A percentile compares a stretch with the other conserved stretches of the same genome.
Evolutionary conservation across 2,888 invertebrate species (phyloP).

Genomic region (Plagodis dolabraria): DNA sequence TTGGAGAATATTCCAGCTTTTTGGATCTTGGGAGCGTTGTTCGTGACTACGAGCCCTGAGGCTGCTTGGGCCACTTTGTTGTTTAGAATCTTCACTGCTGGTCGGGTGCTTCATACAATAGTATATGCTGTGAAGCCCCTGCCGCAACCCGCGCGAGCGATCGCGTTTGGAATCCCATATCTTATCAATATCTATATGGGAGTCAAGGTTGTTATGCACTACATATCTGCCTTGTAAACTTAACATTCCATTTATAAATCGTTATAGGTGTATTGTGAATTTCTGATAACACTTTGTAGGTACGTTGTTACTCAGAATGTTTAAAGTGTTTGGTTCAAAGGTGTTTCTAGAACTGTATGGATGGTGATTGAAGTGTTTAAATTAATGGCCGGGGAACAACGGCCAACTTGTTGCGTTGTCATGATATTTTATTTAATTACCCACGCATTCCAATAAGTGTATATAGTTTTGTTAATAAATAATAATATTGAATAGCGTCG

Average conservation of each 20-base stretch:
- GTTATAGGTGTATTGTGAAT: background rate
- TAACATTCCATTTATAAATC: background rate
- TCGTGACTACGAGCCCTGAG: constrained; percentile 84
- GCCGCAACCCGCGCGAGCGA: constrained; percentile 80
- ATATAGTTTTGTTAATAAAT: too few relatives aligned
- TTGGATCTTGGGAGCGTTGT: constrained; percentile 85
- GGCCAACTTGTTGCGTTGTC: too few relatives aligned
- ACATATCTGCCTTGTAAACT: constrained; percentile 47
- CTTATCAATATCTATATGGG: constrained; percentile 65
- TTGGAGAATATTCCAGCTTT: constrained; percentile 89
- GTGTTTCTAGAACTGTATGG: too few relatives aligned
- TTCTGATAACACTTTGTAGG: too few relatives aligned
- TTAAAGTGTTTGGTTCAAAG: too few relatives aligned
- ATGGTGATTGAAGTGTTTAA: too few relatives aligned
- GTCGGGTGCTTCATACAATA: constrained; percentile 86
- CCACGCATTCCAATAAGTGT: too few relatives aligned
- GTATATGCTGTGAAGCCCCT: constrained; percentile 86
- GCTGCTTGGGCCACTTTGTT: constrained; percentile 63
- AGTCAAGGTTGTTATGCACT: constrained; percentile 55
- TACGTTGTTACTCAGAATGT: too few relatives aligned
- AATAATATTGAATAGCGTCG: too few relatives aligned
- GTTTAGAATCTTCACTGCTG: constrained; percentile 80
- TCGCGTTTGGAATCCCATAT: constrained; percentile 57
- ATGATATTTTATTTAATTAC: too few relatives aligned
- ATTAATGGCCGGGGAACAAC: too few relatives aligned